phyloP scores from a whole-genome alignment of 2,797 vertebrate genomes.

The Bufotes viridis region DNA sequence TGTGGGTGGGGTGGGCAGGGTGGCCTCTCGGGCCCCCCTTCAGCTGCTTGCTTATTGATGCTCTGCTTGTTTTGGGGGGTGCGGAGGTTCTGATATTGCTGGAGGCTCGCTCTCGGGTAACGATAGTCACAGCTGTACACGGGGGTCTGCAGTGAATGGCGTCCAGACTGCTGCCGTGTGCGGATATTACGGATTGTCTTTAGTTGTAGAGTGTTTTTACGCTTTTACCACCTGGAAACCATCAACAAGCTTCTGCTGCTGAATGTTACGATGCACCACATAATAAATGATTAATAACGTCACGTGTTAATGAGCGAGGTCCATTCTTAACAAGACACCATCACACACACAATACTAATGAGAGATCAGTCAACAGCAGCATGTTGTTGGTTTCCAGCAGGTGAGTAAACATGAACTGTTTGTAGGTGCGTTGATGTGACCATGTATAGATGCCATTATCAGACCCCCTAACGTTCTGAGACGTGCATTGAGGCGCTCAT shows the following conservation, averaged over 20 bases:
- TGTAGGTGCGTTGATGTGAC: too few species aligned
- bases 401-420: too few species aligned
- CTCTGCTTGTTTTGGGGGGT: not conserved
- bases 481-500: too few species aligned
- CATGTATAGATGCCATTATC: too few species aligned
- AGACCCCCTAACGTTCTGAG: too few species aligned
- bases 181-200: not conserved
- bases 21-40: not conserved
- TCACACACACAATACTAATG: too few species aligned
- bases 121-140: not conserved
- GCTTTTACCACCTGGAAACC: not conserved
- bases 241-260: not conserved
- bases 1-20: not conserved
- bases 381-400: not conserved
- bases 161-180: not conserved
- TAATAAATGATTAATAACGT: too few species aligned
- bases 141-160: not conserved
- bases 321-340: too few species aligned
- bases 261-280: not conserved
- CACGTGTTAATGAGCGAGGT: too few species aligned
- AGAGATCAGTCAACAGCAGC: not conserved
- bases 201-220: not conserved
- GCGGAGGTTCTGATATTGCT: not conserved
- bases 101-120: not conserved
- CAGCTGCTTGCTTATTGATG: constrained; percentile 29